Evolutionary conservation across 2,113 vertebrate species (phyloP).

Genomic region (Crotalus horridus): DNA sequence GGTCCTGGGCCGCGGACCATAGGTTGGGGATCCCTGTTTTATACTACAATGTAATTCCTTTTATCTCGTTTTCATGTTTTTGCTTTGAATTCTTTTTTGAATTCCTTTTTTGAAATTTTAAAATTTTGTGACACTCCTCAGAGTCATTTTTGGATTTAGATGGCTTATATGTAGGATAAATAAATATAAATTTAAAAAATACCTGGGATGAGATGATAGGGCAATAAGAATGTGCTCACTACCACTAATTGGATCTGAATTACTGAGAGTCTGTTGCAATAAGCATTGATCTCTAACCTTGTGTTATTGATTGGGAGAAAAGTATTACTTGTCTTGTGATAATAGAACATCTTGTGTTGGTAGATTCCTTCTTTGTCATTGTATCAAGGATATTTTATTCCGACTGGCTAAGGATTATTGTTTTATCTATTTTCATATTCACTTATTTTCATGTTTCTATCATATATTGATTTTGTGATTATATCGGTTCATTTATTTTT

Average conservation of each 20-base stretch:
- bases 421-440: not conserved
- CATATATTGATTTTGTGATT: not conserved
- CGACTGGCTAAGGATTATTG: not conserved
- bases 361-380: not conserved
- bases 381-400: not conserved
- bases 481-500: not conserved
- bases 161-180: not conserved
- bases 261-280: not conserved
- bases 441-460: not conserved
- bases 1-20: too few species aligned
- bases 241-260: not conserved
- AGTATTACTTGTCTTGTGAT: not conserved
- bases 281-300: not conserved
- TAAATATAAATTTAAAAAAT: not conserved
- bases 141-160: not conserved
- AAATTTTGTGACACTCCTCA: not conserved
- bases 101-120: not conserved
- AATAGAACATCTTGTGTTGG: not conserved
- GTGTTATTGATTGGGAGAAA: not conserved
- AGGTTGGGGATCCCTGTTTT: not conserved
- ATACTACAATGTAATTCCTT: not conserved
- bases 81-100: not conserved
- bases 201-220: not conserved
- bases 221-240: not conserved
- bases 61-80: not conserved